Evolutionary conservation across 2,888 invertebrate species (phyloP).

Genomic region (Drosophila anomalipes): DNA sequence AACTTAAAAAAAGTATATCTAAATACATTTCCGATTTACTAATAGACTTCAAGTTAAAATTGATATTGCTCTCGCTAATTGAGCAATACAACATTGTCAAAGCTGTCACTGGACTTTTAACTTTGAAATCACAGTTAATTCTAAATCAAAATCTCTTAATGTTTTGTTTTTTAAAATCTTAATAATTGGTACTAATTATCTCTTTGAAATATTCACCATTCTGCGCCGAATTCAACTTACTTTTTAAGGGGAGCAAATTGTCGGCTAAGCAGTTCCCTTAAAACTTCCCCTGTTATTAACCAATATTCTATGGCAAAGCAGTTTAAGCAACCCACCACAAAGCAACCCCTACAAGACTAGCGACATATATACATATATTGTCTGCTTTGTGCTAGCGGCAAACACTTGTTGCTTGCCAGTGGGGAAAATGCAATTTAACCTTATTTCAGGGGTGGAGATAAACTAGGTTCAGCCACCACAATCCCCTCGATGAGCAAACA

Average conservation of each 20-base stretch:
- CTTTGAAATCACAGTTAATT: background rate
- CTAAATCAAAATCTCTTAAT: background rate
- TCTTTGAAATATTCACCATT: background rate
- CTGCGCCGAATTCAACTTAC: background rate
- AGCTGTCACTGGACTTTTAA: background rate
- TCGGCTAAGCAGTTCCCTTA: constrained; percentile 26
- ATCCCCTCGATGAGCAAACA: constrained; percentile 15
- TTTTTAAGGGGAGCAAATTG: background rate
- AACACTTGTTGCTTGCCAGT: constrained; percentile 63
- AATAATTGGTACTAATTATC: background rate
- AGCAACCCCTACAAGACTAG: background rate
- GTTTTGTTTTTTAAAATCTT: background rate
- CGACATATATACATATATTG: constrained; percentile 40
- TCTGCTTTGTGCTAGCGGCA: constrained; percentile 31
- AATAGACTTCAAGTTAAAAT: background rate
- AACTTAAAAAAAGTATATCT: accelerated
- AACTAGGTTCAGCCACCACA: background rate
- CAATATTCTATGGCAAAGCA: background rate
- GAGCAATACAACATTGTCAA: background rate
- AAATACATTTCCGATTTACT: background rate
- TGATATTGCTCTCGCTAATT: background rate
- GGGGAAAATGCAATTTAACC: constrained; percentile 13
- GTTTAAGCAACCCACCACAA: background rate
- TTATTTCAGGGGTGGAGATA: background rate
- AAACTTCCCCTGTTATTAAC: background rate